Evolutionary conservation across 2,888 invertebrate genomes (phyloP).

Genomic region (Pseudococcus jackbeardsleyi): DNA sequence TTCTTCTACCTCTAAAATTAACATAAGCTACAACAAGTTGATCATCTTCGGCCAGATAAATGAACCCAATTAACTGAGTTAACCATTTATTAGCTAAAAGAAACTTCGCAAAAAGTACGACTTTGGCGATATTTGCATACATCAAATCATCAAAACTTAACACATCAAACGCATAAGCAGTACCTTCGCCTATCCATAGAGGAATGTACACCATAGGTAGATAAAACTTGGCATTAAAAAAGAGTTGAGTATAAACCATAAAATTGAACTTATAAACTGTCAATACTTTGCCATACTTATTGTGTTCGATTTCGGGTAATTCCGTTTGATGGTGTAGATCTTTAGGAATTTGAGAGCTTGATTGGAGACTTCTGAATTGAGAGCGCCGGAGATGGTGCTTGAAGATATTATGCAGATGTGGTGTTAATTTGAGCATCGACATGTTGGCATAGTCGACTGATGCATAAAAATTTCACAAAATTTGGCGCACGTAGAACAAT

Average conservation of each 20-base stretch:
- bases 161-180: background rate
- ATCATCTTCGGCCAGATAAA: slow-evolving; percentile 6
- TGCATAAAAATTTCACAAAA: too few species aligned
- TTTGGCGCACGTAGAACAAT: too few species aligned
- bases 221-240: background rate
- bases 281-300: background rate
- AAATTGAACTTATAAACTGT: slow-evolving; percentile 15
- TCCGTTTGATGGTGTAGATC: background rate
- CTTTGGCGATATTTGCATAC: background rate
- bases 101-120: background rate
- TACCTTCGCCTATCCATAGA: background rate
- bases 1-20: slow-evolving; percentile 9
- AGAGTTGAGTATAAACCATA: background rate
- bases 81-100: background rate
- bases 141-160: background rate
- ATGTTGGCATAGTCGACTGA: too few species aligned
- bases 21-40: slow-evolving; percentile 23
- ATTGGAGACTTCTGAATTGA: background rate
- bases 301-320: background rate
- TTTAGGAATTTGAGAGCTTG: background rate
- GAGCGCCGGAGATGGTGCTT: too few species aligned
- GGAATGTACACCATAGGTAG: background rate
- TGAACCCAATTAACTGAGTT: background rate
- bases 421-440: too few species aligned
- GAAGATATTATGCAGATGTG: too few species aligned